Percentiles rank a stretch among this genome's conserved stretches.
These are phyloP conservation scores for Drosophila neutralis DNA, from an alignment of 2,888 invertebrate genomes.

Conservation along the genomic window DNA sequence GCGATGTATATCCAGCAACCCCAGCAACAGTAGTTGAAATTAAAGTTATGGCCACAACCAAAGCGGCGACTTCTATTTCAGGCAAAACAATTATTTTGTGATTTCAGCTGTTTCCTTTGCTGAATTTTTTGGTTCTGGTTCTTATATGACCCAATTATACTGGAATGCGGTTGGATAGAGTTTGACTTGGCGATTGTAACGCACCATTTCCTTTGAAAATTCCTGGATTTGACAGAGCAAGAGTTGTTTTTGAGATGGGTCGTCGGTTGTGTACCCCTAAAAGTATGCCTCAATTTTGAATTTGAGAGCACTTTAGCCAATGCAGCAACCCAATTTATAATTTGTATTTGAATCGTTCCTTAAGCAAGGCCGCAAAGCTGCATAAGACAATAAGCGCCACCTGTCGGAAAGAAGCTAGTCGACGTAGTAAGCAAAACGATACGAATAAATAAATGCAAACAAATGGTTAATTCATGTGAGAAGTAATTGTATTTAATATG, in stretches of 20 bases:
- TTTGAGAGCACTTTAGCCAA: neutral
- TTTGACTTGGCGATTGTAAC: neutral
- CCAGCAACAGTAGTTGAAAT: slow-evolving; percentile 65
- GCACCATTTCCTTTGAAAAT: neutral
- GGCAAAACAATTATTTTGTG: neutral
- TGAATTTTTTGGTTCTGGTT: neutral
- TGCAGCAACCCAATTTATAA: neutral
- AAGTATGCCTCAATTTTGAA: neutral
- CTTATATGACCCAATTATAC: neutral
- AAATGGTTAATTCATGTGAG: neutral
- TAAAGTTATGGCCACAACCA: slow-evolving; percentile 68
- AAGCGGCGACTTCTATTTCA: slow-evolving; percentile 24
- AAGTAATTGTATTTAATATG: slow-evolving; percentile 6
- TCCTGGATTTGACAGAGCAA: neutral
- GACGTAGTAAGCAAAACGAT: neutral
- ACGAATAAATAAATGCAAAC: neutral
- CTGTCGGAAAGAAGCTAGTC: neutral
- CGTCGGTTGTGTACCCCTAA: neutral
- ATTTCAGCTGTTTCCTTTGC: neutral
- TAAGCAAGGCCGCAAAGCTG: neutral
- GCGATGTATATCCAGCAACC: slow-evolving; percentile 48
- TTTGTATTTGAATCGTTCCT: neutral
- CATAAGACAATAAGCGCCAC: neutral
- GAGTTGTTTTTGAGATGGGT: neutral
- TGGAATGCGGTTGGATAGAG: neutral